Evolutionary conservation across 2,888 invertebrate genomes (phyloP), one percentile per base, ranked within the genome.

Genomic region (Clunio marinus): DNA sequence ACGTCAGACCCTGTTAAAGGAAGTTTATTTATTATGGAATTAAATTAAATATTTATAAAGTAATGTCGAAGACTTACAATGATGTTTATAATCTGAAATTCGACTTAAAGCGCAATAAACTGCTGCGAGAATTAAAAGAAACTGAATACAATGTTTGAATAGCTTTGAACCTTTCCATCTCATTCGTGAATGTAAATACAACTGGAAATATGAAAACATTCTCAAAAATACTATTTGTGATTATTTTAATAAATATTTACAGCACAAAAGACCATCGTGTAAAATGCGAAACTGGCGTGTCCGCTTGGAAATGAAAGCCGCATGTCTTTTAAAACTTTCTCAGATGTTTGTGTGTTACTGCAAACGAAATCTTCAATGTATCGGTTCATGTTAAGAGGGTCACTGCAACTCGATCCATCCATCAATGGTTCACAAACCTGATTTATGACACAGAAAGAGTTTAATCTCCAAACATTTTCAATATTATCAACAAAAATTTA

Each of bases 41-140:
- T 4, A 27, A 15, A 7, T 15, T 17, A 24, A 37, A 22, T 22
- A 32, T 35, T 22, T 60, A 13, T 17, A 4, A 32, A 13, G 8
- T 2, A 32, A 37, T n/a, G 24, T 32, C 20, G 10, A 59, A 3
- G 17, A 63, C 66, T 66, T 24, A 66, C 66, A 96, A 76, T 98
- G 97, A 79, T 98, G 97, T 77, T 97, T 97, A 82, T 97, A 94
- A 81, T 98, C 93, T 1, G 93, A 93, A 41, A 98, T 86, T 37
- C 97, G 84, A 1, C 93, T 89, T 81, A 96, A 83, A 15, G 90
- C 88, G 7, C 92, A 93, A 77, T 86, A 91, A 85, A 91, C 88
- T 27, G 95, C 89, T 77, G 91, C 81, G 78, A 88, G 82, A 70
- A 96, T 81, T 66, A 91, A 85, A 10, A 88, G 72, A 75, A 91